Evolutionary conservation across 2,113 vertebrate species (phyloP).

Genomic region (western clawed frog (Xenopus tropicalis)): DNA sequence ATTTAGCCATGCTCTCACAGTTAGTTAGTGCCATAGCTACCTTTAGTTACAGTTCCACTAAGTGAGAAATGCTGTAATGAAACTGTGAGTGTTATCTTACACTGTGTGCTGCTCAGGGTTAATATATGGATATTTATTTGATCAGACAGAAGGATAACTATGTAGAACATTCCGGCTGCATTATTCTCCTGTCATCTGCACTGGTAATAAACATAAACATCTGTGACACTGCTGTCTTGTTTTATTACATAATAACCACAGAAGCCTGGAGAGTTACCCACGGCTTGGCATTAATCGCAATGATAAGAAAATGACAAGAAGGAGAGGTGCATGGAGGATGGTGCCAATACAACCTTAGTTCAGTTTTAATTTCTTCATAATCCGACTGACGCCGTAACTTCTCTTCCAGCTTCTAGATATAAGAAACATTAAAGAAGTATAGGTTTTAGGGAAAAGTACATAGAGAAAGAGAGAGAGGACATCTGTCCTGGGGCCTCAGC

Average conservation of each 20-base stretch:
- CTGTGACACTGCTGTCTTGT: conserved; percentile 28
- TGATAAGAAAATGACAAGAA: not conserved
- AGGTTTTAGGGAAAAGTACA: no score
- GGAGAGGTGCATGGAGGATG: not conserved
- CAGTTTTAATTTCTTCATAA: conserved; percentile 97
- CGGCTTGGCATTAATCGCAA: not conserved
- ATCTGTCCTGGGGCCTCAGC: no score
- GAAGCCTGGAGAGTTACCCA: not conserved
- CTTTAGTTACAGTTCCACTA: no score
- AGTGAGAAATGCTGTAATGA: not conserved
- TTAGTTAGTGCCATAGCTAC: not conserved
- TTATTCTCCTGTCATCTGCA: not conserved
- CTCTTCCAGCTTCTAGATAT: conserved; percentile 81
- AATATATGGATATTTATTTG: conserved; percentile 30
- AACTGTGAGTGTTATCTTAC: not conserved
- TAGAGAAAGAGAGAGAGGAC: no score
- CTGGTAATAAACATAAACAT: conserved; percentile 25
- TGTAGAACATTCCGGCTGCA: conserved; percentile 10
- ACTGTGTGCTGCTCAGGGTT: conserved; percentile 9
- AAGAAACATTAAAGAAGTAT: not conserved
- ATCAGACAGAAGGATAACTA: conserved; percentile 11
- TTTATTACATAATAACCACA: not conserved
- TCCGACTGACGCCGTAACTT: conserved; percentile 90
- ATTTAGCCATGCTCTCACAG: not conserved
- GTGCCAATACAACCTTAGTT: conserved; percentile 81